Evolutionary conservation across 2,797 vertebrate species (phyloP).

Genomic region (Hemibagrus guttatus): DNA sequence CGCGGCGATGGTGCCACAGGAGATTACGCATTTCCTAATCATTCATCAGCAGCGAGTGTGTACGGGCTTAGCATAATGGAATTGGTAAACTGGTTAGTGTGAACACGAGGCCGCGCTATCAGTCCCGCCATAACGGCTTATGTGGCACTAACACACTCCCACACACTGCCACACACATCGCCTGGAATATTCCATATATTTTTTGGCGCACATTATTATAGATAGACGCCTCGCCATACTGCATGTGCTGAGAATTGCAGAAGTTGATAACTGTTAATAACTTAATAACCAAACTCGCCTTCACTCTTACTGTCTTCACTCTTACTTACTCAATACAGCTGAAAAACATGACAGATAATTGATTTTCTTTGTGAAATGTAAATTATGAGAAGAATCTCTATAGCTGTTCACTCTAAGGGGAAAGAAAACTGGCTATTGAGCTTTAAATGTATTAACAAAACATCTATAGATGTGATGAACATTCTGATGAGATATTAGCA

Average conservation of each 20-base stretch:
- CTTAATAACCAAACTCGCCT: conserved; percentile 9
- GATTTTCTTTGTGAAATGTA: neutral
- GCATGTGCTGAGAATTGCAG: conserved; percentile 19
- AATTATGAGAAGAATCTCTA: neutral
- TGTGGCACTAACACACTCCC: conserved; percentile 72
- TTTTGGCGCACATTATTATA: conserved; percentile 35
- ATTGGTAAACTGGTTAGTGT: conserved; percentile 86
- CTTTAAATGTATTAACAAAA: neutral
- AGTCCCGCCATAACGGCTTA: conserved; percentile 71
- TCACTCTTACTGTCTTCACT: neutral
- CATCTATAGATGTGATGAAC: neutral
- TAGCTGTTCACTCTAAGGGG: neutral
- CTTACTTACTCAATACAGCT: neutral
- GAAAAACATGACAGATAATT: neutral
- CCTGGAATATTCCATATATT: conserved; percentile 49
- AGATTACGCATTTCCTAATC: conserved; percentile 86
- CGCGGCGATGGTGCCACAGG: conserved; percentile 76
- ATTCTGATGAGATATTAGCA: neutral
- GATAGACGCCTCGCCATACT: neutral
- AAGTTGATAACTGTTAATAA: neutral
- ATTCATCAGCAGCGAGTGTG: conserved; percentile 82
- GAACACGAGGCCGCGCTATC: conserved; percentile 79
- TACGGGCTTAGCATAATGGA: conserved; percentile 86
- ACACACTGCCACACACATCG: conserved; percentile 44
- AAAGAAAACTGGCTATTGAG: neutral